Evolutionary conservation across 2,797 vertebrate species (phyloP).

Genomic region (Aeoliscus strigatus): DNA sequence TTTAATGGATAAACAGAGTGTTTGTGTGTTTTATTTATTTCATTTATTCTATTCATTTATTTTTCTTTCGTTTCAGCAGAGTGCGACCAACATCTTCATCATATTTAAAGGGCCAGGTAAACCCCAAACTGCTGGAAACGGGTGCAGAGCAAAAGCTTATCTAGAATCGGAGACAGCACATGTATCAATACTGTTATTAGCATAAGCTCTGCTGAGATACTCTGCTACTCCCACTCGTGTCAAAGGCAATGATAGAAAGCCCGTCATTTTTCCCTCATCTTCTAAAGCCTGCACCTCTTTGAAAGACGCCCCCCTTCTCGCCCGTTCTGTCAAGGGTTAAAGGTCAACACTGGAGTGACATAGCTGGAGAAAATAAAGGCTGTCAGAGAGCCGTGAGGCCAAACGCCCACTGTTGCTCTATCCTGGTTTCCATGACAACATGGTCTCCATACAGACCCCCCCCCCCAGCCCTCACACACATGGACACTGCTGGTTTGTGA

Average conservation of each 20-base stretch:
- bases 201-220: conserved; percentile 42
- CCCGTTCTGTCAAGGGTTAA: conserved; percentile 43
- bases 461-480: conserved; percentile 71
- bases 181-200: conserved; percentile 63
- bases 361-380: conserved; percentile 71
- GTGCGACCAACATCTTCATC: too few species aligned
- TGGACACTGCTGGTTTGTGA: conserved; percentile 52
- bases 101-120: conserved; percentile 33
- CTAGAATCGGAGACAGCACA: conserved; percentile 47
- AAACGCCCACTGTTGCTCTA: conserved; percentile 58
- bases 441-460: conserved; percentile 53
- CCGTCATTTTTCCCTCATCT: conserved; percentile 3
- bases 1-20: conserved; percentile 43
- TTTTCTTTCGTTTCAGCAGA: too few species aligned
- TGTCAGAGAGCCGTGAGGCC: conserved; percentile 60
- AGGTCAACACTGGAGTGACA: conserved; percentile 63
- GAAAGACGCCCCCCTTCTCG: conserved; percentile 1
- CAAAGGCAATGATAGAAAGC: conserved; percentile 5
- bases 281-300: conserved; percentile 9
- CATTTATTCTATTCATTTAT: too few species aligned
- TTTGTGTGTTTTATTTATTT: too few species aligned
- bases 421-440: conserved; percentile 73
- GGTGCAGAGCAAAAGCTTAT: conserved; percentile 32
- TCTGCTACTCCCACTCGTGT: conserved; percentile 32
- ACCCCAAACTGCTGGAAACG: conserved; percentile 31